Percentiles rank a stretch among this genome's conserved stretches.
phyloP scores from a whole-genome alignment of 2,113 vertebrate genomes.

The Naja naja region DNA sequence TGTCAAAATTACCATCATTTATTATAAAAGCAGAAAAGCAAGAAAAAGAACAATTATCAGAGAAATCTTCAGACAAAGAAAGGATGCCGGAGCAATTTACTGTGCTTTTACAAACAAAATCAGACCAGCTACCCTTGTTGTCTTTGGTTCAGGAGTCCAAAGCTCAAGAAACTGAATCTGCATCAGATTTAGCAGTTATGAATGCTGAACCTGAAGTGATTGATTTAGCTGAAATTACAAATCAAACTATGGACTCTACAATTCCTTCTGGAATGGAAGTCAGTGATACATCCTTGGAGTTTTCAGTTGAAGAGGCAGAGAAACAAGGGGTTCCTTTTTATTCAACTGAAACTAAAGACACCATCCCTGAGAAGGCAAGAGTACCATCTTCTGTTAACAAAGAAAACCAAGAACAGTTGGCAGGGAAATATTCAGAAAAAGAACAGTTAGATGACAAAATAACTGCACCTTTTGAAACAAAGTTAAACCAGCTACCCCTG shows the following conservation, averaged over 20 bases:
- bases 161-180: not conserved
- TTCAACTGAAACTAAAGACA: constrained; percentile 15
- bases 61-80: not conserved
- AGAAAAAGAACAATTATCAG: not conserved
- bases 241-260: constrained; percentile 13
- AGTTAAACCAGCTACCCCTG: not conserved
- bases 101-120: not conserved
- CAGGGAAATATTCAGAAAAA: not conserved
- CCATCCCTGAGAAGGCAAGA: constrained; percentile 6
- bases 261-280: constrained; percentile 1
- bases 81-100: not conserved
- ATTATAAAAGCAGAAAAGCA: not conserved
- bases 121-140: not conserved
- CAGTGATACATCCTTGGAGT: not conserved
- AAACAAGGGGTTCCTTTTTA: constrained; percentile 20
- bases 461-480: not conserved
- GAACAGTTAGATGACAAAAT: not conserved
- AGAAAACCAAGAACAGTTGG: not conserved
- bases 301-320: constrained; percentile 20
- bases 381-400: not conserved
- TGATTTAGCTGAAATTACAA: not conserved
- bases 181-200: not conserved
- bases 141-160: not conserved
- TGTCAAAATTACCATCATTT: not conserved
- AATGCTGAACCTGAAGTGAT: not conserved